These are phyloP conservation scores for Caenorhabditis virilis DNA, from an alignment of 2,888 invertebrate genomes.

Conservation along the genomic window DNA sequence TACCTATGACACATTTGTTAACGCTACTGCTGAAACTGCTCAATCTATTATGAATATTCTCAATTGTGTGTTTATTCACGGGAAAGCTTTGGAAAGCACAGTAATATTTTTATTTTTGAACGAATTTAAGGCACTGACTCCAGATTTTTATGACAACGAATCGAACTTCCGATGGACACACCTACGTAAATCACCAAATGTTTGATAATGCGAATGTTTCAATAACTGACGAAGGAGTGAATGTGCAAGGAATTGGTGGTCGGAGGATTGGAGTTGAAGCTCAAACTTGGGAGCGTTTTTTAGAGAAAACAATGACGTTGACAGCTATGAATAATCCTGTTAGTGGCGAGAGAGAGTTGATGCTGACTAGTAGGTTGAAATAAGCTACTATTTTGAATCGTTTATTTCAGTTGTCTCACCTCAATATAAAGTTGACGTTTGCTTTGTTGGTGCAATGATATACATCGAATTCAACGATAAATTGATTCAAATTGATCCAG, in stretches of 20 bases:
- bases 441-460: conserved; percentile 33
- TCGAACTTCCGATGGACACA: conserved; percentile 25
- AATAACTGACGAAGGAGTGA: conserved; percentile 25
- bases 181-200: conserved; percentile 21
- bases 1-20: conserved; percentile 37
- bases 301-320: conserved; percentile 26
- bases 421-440: conserved; percentile 21
- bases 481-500: conserved; percentile 26
- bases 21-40: conserved; percentile 19
- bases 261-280: conserved; percentile 17
- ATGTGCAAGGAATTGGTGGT: conserved; percentile 30
- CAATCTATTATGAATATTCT: conserved; percentile 23
- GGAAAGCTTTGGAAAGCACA: conserved; percentile 11
- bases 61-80: conserved; percentile 22
- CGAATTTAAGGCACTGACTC: neutral
- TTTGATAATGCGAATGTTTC: conserved; percentile 39
- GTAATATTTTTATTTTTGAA: conserved; percentile 2
- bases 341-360: conserved; percentile 19
- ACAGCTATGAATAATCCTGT: conserved; percentile 1
- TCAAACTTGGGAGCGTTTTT: conserved; percentile 29
- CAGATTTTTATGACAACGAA: conserved; percentile 32
- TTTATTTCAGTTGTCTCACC: conserved; percentile 32
- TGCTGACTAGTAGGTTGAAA: conserved; percentile 23
- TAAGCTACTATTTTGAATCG: too few species aligned
- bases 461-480: conserved; percentile 36